Evolutionary conservation across 2,888 invertebrate species (phyloP), one percentile per base, ranked within the genome.

Genomic region (Gastrophysa polygoni): DNA sequence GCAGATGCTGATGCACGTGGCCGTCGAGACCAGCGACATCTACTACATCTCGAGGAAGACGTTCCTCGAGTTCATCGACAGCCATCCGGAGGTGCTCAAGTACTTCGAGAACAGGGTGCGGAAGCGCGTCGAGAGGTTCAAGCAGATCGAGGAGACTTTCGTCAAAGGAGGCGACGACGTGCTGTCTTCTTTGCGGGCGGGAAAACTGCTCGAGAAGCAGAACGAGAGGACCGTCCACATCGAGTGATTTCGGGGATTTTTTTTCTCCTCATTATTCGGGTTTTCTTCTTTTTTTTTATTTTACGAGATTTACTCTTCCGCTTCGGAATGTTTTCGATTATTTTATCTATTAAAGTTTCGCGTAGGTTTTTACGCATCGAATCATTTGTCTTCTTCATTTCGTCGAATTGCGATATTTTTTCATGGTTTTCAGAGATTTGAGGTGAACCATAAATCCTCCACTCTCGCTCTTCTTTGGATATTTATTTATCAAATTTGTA

Each of bases 21-120:
- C 79, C 6, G 69, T 76, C 3, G 81, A 81, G 70, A 75, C 74
- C 14, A 77, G 78, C 4, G 79, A 80, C 57, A 61, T 79, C 14
- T 78, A 77, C 58, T 43, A 59, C 46, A 38, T 38, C 14, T 14
- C 38, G 14, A 38, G 14, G 14, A 38, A 14, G 14, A 14, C 14
- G 38, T 14, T 38, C 14, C n/a, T 38, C 11, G 38, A 11, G n/a
- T 38, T 38, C 14, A n/a, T 38, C 14, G 38, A 38, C 3, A 38
- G 11, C 14, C 38, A 38, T 14, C 38, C n/a, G 14, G 38, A 38
- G 4, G 6, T 38, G 3, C 2, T 38, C 14, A 38, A 14, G 38
- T 38, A 38, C 14, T 38, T 38, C 14, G 38, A 38, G 11, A 38
- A 11, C 38, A 38, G 14, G 6, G 38, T 38, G 14, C 1, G 14